Percentiles rank a stretch among this genome's conserved stretches.
These are phyloP conservation scores for Bellardia bayeri DNA, from an alignment of 2,888 invertebrate species.

Conservation along the genomic window DNA sequence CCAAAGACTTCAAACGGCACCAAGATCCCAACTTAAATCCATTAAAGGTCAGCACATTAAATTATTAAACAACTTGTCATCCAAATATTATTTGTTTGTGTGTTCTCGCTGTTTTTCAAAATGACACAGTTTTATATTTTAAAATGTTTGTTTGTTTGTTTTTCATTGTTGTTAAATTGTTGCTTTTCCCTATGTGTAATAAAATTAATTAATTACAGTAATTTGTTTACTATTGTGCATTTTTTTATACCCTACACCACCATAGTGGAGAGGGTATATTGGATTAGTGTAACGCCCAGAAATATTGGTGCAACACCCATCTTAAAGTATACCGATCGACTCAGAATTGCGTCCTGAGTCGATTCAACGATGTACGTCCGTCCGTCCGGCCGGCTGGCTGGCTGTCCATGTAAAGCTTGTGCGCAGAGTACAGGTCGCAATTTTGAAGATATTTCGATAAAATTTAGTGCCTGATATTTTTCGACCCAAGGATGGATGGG, in stretches of 20 bases:
- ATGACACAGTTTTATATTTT: slow-evolving; percentile 30
- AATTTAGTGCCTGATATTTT: no score
- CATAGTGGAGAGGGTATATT: no score
- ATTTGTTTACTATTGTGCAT: not conserved
- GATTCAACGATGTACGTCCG: no score
- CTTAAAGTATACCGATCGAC: no score
- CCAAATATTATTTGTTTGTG: not conserved
- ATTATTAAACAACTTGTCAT: not conserved
- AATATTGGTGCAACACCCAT: no score
- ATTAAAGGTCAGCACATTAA: slow-evolving; percentile 22
- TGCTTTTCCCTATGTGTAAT: not conserved
- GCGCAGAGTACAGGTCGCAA: no score
- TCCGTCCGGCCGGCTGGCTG: no score
- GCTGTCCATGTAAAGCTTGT: no score
- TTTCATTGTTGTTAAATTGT: not conserved
- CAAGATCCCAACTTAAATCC: slow-evolving; percentile 14
- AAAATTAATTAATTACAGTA: slow-evolving; percentile 22
- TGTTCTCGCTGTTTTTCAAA: not conserved
- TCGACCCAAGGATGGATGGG: no score
- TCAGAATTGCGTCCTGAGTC: no score
- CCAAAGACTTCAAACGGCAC: not conserved
- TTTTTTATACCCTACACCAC: not conserved
- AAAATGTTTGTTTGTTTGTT: not conserved
- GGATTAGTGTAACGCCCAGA: no score
- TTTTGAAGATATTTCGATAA: no score